These are phyloP conservation scores for Axinella damicornis DNA, from an alignment of 37 sponge, comb jelly and placozoan species.

Conservation along the genomic window DNA sequence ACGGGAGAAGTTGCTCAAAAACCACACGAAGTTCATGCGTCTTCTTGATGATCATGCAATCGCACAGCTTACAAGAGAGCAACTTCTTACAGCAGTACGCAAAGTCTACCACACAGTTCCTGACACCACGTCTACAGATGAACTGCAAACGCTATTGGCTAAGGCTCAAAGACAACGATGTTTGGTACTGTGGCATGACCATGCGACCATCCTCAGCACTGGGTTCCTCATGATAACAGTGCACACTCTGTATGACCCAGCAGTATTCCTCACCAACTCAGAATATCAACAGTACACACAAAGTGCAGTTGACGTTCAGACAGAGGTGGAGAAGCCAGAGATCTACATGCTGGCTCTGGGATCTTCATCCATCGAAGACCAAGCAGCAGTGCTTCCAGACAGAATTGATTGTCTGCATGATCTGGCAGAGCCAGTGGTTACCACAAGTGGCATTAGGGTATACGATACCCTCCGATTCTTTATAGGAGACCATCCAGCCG, in stretches of 20 bases:
- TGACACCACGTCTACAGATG: too few relatives aligned
- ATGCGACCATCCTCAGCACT: too few relatives aligned
- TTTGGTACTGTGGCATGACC: too few relatives aligned
- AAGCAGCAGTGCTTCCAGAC: conserved; percentile 36
- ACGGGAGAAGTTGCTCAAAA: too few relatives aligned
- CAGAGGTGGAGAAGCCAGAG: conserved; percentile 23
- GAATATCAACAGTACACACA: not conserved
- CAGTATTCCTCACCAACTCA: conserved; percentile 6
- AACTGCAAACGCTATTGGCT: too few relatives aligned
- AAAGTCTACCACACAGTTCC: too few relatives aligned
- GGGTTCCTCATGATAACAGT: conserved; percentile 31
- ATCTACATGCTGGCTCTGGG: conserved; percentile 13
- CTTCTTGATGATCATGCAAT: too few relatives aligned
- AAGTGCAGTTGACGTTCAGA: not conserved
- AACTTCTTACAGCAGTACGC: too few relatives aligned
- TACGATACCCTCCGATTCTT: conserved; percentile 32
- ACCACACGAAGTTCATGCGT: too few relatives aligned
- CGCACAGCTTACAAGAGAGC: too few relatives aligned
- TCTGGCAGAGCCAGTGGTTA: not conserved
- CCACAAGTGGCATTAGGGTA: conserved; percentile 14
- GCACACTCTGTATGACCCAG: conserved; percentile 16
- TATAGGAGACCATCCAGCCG: conserved; percentile 44
- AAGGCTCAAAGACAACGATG: too few relatives aligned
- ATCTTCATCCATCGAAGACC: conserved; percentile 31
- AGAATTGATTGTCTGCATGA: conserved; percentile 25